Percentiles rank a stretch among this genome's conserved stretches.
Evolutionary conservation across 2,113 vertebrate genomes (phyloP).

Genomic region (Dermatemys mawii): DNA sequence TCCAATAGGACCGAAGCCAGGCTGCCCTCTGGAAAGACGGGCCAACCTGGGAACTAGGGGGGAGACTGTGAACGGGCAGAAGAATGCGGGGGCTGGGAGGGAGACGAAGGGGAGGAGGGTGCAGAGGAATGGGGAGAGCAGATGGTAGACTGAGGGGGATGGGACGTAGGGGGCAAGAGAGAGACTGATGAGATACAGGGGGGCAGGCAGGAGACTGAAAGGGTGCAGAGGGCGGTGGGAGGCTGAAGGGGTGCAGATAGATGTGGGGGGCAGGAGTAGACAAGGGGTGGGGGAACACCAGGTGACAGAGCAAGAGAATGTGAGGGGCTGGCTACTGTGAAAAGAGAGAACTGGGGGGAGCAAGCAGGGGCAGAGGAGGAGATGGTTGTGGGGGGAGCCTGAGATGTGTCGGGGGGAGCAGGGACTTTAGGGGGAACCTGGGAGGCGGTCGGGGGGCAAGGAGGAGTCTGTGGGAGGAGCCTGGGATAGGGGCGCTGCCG

Average conservation of each 20-base stretch:
- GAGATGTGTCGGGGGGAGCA: not conserved
- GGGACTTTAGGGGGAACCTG: not conserved
- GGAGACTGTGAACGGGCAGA: not conserved
- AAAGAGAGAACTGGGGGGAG: not conserved
- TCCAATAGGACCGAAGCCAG: not conserved
- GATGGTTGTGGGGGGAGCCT: not conserved
- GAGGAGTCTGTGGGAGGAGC: not conserved
- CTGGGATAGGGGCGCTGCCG: no score
- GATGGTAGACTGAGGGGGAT: not conserved
- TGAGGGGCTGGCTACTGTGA: no score
- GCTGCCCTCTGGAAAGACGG: not conserved
- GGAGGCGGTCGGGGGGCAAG: not conserved
- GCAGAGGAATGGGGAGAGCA: no score
- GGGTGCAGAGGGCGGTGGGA: no score
- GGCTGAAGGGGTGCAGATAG: not conserved
- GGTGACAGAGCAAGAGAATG: not conserved
- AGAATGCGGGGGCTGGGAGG: not conserved
- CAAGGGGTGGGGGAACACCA: no score
- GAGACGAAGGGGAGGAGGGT: no score
- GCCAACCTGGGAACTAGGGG: not conserved
- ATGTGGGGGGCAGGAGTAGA: fast-evolving
- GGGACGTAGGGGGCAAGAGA: fast-evolving
- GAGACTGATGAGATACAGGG: no score
- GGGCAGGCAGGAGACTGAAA: no score
- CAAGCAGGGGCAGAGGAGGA: not conserved